Conservation (phyloP, 2,113 vertebrate species). For the Rhombomys opimus region DNA sequence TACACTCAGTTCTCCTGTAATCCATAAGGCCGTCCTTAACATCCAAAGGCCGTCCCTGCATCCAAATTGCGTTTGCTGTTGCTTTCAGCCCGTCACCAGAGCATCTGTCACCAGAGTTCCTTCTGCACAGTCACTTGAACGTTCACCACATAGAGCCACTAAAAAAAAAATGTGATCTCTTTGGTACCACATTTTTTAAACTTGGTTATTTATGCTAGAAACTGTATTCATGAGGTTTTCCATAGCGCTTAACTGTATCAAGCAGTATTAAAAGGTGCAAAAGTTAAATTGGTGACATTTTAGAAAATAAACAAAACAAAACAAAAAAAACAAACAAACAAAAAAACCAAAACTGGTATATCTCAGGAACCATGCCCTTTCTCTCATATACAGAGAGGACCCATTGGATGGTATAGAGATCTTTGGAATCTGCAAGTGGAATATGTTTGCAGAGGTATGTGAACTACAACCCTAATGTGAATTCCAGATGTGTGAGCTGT, state of each 20-base stretch:
- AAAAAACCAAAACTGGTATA: not conserved
- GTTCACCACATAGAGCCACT: not conserved
- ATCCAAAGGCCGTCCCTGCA: not conserved
- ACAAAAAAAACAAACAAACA: not conserved
- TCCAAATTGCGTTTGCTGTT: not conserved
- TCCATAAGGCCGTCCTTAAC: not conserved
- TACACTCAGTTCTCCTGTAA: not conserved
- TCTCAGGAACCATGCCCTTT: not conserved
- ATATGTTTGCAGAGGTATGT: not conserved
- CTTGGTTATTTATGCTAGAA: not conserved
- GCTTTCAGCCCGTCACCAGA: not conserved
- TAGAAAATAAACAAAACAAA: not conserved
- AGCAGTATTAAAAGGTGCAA: not conserved
- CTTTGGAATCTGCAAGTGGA: not conserved
- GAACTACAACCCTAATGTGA: not conserved
- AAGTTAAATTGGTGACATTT: not conserved
- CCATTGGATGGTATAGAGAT: not conserved
- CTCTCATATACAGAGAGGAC: not conserved
- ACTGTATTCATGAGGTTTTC: not conserved
- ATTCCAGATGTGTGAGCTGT: not conserved
- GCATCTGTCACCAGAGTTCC: not conserved
- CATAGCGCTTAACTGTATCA: not conserved
- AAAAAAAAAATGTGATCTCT: not conserved
- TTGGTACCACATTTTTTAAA: not conserved
- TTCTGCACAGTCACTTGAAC: not conserved